These are phyloP conservation scores for Pardalotus punctatus DNA, from an alignment of 2,113 vertebrate species.

Conservation along the genomic window DNA sequence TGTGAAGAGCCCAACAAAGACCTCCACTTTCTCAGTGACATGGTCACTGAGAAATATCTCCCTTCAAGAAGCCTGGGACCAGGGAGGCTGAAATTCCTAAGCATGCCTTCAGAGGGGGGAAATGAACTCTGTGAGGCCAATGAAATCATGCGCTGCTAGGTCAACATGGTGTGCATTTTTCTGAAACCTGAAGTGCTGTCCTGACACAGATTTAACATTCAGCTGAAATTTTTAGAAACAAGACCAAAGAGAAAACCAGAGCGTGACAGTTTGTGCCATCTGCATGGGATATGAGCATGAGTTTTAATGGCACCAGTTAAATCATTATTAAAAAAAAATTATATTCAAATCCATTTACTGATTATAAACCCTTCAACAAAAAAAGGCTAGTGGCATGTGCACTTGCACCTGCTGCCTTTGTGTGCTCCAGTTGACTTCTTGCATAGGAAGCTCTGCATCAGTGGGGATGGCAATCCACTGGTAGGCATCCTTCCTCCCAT, in stretches of 20 bases:
- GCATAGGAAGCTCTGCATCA: constrained; percentile 17
- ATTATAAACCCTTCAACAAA: constrained; percentile 40
- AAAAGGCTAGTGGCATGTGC: neutral
- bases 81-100: neutral
- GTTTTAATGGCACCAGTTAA: constrained; percentile 39
- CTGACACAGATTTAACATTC: neutral
- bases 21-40: neutral
- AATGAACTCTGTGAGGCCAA: neutral
- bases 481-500: neutral
- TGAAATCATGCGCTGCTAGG: neutral
- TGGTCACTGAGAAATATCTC: neutral
- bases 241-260: constrained; percentile 34
- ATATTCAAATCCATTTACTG: constrained; percentile 33
- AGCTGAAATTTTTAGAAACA: constrained; percentile 15
- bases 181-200: neutral
- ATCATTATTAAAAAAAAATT: constrained; percentile 36
- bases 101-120: neutral
- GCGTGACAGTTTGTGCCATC: constrained; percentile 52
- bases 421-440: constrained; percentile 3
- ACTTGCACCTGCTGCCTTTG: constrained; percentile 59
- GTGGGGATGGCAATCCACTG: neutral
- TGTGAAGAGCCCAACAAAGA: neutral
- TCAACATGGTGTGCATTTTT: neutral
- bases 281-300: constrained; percentile 29
- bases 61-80: neutral